Evolutionary conservation across 2,888 invertebrate genomes (phyloP), one percentile per base, ranked within the genome.

Genomic region (Piscicola geometra): DNA sequence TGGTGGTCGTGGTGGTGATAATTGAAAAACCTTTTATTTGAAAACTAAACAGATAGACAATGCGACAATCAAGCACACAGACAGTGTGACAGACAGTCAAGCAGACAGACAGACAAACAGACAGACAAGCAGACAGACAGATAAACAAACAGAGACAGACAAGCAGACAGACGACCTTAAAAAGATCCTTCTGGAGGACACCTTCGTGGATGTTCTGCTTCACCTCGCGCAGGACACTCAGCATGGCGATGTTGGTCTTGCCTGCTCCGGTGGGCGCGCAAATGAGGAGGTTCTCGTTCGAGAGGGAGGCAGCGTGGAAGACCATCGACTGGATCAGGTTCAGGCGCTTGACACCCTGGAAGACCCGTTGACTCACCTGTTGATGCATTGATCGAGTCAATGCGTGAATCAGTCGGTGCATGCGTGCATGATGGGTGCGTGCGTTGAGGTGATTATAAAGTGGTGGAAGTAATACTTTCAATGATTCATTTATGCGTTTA

Each of bases 311-410:
- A 0, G 93, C 90, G 77, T 93, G 91, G 85, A 91, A 99, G 0
- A 99, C 98, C 68, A 97, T 91, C 0, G 94, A 93, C 85, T 99
- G 99, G 81, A 99, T 97, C 75, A 92, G 88, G 86, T 99, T 99
- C 50, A 99, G 87, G 73, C 90, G 88, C 83, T 92, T 90, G 74
- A 93, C 91, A 81, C 92, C 93, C 81, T 90, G 89, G 85, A 99
- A 99, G 0, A 93, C 95, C 86, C 91, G 88, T 87, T 91, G 90
- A 0, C 93, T 95, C 75, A 95, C 90, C 88, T 93, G 72, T 3
- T 15, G 25, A n/a, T n/a, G n/a, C n/a, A n/a, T n/a, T n/a, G n/a
- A n/a, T n/a, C n/a, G 69, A 35, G 33, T 9, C 15, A 69, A 18
- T 32, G 15, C 12, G 25, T 32, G 15, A 18, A 15, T n/a, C 15